These are phyloP conservation scores for Dinomys branickii DNA, from an alignment of 2,113 vertebrate genomes.

Conservation along the genomic window DNA sequence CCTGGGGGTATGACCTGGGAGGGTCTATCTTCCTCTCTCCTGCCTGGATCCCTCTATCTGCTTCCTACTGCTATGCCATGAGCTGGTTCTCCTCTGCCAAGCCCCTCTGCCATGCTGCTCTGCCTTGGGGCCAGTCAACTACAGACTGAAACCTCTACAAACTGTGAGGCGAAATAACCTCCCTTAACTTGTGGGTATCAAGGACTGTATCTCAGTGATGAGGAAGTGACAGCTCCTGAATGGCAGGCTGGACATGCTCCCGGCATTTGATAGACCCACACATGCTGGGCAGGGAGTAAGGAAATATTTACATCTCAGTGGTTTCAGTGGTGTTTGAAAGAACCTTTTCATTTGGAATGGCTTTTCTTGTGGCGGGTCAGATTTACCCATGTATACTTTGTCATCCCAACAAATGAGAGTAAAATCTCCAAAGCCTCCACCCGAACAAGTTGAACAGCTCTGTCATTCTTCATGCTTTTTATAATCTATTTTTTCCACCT, in stretches of 20 bases:
- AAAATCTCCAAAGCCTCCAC: neutral
- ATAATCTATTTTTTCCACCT: neutral
- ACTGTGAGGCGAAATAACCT: neutral
- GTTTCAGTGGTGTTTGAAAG: neutral
- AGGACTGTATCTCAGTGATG: neutral
- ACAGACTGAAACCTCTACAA: neutral
- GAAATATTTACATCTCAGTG: neutral
- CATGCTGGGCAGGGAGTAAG: neutral
- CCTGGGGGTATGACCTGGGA: neutral
- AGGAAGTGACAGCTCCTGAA: conserved; percentile 53
- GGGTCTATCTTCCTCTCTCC: neutral
- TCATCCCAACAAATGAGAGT: neutral
- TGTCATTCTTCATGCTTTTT: neutral
- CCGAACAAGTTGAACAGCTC: neutral
- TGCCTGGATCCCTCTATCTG: neutral
- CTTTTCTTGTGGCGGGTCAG: neutral
- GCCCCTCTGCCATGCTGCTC: neutral
- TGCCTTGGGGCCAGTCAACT: too few relatives aligned
- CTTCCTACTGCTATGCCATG: neutral
- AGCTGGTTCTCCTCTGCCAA: neutral
- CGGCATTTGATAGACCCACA: neutral
- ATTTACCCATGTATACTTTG: neutral
- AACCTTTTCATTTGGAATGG: neutral
- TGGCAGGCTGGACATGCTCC: neutral
- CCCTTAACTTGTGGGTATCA: neutral